Base-by-base conservation (phyloP, 1,140 invertebrate genomes). In the Brachystomella parvula region DNA sequence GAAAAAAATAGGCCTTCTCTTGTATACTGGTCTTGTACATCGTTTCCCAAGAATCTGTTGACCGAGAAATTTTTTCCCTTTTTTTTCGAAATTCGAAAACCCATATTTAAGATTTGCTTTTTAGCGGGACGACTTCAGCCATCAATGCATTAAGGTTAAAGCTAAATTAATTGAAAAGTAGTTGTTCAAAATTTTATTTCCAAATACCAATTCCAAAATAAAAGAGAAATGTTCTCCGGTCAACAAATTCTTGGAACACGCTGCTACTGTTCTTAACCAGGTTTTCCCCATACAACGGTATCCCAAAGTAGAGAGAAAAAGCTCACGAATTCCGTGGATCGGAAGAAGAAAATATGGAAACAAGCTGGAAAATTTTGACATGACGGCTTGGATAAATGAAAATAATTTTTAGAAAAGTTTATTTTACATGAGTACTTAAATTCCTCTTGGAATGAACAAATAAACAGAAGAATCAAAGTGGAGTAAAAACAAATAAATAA, bases 381-480 rank as follows among this genome's bases (percentile, higher is more conserved):
- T 53, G 49, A 53, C 49, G 49, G 49, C 24, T 53, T 53, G 49
- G 49, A 24, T 53, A 24, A 53, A 53, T 53, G 49, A 53, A 53
- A 53, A 53, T 53, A 12, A 17, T 53, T 53, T 39, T 53, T 26
- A 53, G n/a, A n/a, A n/a, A 53, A 53, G 49, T 53, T 53, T 53
- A 53, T 26, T 53, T 53, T 53, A 26, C 15, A 3, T 24, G 49
- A 53, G 24, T 24, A 53, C 49, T 53, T 53, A 53, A 17, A 12
- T 53, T 26, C 49, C 49, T 53, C 21, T n/a, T 17, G 9, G 49
- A n/a, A 53, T 26, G 49, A 53, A 53, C 49, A 53, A 53, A 53
- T 53, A 53, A 53, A 53, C 49, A 53, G 21, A 44, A 53, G 24
- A 53, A 53, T 53, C 49, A 53, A 53, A 53, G 49, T 53, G 49